These are phyloP conservation scores for Agrochola circellaris DNA, from an alignment of 2,888 invertebrate genomes.

Conservation along the genomic window DNA sequence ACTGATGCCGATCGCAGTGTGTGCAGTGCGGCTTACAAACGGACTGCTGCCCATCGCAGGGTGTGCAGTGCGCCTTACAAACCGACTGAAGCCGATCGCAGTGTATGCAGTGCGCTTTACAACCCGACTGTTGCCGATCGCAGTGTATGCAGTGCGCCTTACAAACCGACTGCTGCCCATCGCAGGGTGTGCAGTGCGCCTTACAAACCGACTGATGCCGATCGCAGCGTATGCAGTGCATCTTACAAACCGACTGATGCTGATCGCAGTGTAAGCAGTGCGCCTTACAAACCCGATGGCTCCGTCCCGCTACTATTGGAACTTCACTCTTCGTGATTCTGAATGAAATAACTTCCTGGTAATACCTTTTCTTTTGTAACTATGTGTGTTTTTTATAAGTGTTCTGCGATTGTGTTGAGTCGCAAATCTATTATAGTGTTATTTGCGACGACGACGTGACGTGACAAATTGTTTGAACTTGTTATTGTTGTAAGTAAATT, in stretches of 20 bases:
- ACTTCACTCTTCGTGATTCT: conserved; percentile 38
- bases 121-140: too few relatives aligned
- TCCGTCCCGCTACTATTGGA: conserved; percentile 21
- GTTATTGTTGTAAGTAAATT: conserved; percentile 12
- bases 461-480: conserved; percentile 8
- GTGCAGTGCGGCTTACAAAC: too few relatives aligned
- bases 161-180: background rate
- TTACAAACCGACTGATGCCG: too few relatives aligned
- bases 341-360: conserved; percentile 49
- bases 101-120: background rate
- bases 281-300: background rate
- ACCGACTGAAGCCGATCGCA: background rate
- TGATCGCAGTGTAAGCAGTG: background rate
- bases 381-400: background rate
- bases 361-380: conserved; percentile 41
- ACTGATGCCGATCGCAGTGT: too few relatives aligned
- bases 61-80: too few relatives aligned
- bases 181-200: too few relatives aligned
- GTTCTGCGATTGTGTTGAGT: conserved; percentile 13
- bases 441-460: conserved; percentile 2
- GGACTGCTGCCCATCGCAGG: too few relatives aligned
- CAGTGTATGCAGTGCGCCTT: conserved; percentile 3
- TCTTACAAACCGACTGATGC: too few relatives aligned
- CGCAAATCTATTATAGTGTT: conserved; percentile 1
- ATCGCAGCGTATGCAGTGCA: too few relatives aligned